These are phyloP conservation scores for Charaxes varanes DNA, from an alignment of 1,140 invertebrate species.

Conservation along the genomic window DNA sequence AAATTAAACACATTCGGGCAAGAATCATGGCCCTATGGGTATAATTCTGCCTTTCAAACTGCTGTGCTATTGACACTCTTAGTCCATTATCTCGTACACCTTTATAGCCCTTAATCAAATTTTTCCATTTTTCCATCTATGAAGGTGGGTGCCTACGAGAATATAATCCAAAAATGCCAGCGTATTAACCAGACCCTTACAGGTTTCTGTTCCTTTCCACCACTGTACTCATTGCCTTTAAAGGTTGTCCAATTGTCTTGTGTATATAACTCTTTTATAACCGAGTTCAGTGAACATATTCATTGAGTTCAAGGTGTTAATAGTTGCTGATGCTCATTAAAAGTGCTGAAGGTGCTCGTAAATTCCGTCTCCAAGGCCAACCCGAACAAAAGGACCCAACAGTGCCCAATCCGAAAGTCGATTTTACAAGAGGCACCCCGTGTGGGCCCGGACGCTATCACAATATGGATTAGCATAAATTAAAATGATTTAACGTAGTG, in stretches of 20 bases:
- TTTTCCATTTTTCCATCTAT: no score
- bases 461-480: conserved; percentile 38
- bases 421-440: conserved; percentile 66
- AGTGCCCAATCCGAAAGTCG: conserved; percentile 58
- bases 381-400: conserved; percentile 57
- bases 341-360: conserved; percentile 49
- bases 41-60: no score
- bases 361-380: conserved; percentile 63
- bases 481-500: conserved; percentile 15
- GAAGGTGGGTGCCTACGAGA: no score
- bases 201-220: no score
- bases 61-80: no score
- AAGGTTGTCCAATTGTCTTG: no score
- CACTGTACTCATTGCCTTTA: conserved; percentile 18
- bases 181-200: no score
- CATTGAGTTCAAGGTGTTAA: conserved; percentile 67
- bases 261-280: conserved; percentile 5
- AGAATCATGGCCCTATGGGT: no score
- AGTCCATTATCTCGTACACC: no score
- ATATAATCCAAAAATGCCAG: no score
- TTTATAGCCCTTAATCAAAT: no score
- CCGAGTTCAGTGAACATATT: conserved; percentile 34
- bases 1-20: no score
- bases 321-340: conserved; percentile 63
- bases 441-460: conserved; percentile 48